Percentiles rank a stretch among this genome's conserved stretches.
Evolutionary conservation across 1,140 invertebrate species (phyloP).

Genomic region (Bombus waltoni): DNA sequence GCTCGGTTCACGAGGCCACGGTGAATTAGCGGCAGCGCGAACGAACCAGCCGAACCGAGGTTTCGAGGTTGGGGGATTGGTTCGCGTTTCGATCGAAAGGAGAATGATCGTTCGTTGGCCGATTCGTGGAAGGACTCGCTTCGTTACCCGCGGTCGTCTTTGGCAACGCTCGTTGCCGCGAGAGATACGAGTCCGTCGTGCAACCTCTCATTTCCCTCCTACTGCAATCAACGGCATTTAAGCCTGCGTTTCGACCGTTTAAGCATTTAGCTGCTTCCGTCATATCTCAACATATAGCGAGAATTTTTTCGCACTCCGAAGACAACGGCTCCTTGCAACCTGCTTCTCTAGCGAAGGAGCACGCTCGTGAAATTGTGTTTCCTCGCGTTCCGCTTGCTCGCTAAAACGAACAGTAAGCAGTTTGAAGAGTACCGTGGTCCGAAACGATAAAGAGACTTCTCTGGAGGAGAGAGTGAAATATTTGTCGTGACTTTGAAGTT

Average conservation of each 20-base stretch:
- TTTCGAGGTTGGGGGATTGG: not conserved
- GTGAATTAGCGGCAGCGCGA: not conserved
- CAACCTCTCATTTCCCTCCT: conserved; percentile 78
- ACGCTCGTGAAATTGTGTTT: not conserved
- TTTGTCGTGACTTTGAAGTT: not conserved
- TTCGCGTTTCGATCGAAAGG: not conserved
- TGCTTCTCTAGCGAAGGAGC: not conserved
- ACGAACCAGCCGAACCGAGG: not conserved
- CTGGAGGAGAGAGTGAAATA: not conserved
- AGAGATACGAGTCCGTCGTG: conserved; percentile 54
- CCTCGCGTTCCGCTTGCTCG: not conserved
- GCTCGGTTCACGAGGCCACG: too few relatives aligned
- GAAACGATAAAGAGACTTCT: not conserved
- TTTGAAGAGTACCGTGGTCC: not conserved
- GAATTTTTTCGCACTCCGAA: conserved; percentile 38
- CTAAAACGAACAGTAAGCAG: not conserved
- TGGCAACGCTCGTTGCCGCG: conserved; percentile 3
- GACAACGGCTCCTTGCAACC: not conserved
- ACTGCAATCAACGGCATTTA: conserved; percentile 78
- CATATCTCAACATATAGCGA: conserved; percentile 53
- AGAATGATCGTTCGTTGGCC: conserved; percentile 1
- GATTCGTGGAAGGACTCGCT: conserved; percentile 35
- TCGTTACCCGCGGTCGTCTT: conserved; percentile 9
- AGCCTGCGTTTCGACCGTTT: conserved; percentile 73
- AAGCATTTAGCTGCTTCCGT: conserved; percentile 78